phyloP scores from a whole-genome alignment of 2,113 vertebrate genomes.

The Pedetes capensis region DNA sequence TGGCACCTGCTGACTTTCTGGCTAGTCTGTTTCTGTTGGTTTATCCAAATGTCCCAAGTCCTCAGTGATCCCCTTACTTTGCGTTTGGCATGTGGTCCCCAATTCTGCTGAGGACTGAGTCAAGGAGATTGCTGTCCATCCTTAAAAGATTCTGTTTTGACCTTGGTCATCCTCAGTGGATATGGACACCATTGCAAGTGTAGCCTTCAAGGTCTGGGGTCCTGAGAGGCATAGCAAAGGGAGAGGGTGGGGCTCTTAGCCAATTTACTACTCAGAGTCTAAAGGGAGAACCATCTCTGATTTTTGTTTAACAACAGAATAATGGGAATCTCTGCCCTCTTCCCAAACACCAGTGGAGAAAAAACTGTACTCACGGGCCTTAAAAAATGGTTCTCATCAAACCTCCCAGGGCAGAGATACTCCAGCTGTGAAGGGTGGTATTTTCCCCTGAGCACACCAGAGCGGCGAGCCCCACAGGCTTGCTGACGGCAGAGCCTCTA shows the following conservation, averaged over 20 bases:
- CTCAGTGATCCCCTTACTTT: neutral
- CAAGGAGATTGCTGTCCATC: neutral
- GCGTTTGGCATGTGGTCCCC: neutral
- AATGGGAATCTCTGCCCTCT: neutral
- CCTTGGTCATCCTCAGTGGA: no score
- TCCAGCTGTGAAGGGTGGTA: fast-evolving
- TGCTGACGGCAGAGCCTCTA: neutral
- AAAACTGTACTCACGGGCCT: neutral
- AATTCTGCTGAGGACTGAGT: neutral
- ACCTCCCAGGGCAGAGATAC: neutral
- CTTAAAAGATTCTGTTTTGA: neutral
- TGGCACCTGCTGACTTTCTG: neutral
- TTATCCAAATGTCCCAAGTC: neutral
- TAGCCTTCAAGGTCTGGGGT: neutral
- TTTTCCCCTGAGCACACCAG: neutral
- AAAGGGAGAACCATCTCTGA: neutral
- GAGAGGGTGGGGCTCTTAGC: neutral
- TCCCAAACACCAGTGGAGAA: neutral
- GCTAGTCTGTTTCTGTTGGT: neutral
- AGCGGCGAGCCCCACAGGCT: no score
- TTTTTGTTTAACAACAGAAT: neutral
- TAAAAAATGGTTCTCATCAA: neutral
- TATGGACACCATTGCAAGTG: neutral
- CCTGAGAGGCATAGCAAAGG: no score
- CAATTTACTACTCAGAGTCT: neutral